Evolutionary conservation across 2,888 invertebrate genomes (phyloP).

Genomic region (Cyrtodaria siliqua): DNA sequence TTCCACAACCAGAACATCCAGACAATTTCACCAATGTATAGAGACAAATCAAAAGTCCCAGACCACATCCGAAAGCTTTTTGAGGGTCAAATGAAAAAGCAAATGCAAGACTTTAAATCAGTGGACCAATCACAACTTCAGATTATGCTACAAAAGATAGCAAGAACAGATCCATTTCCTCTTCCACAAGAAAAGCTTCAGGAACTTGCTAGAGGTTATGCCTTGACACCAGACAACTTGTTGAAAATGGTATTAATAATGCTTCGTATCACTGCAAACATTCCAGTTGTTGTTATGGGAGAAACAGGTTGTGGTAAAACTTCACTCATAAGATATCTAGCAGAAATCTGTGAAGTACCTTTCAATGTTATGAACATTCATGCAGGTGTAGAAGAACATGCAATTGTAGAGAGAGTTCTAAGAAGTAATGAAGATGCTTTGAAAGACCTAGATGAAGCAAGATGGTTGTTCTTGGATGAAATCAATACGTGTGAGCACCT

Average conservation of each 20-base stretch:
- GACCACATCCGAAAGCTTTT: constrained; percentile 56
- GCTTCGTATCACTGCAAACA: constrained; percentile 61
- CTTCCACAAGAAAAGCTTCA: constrained; percentile 11
- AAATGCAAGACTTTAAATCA: constrained; percentile 40
- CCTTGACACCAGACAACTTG: constrained; percentile 74
- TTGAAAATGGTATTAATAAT: no score
- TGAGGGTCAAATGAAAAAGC: constrained; percentile 67
- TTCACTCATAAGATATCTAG: no score
- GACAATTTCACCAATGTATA: constrained; percentile 63
- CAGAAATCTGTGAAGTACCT: no score
- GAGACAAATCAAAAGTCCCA: constrained; percentile 53
- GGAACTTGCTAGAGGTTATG: constrained; percentile 57
- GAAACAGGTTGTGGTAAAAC: constrained; percentile 79
- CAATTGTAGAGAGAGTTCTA: constrained; percentile 49
- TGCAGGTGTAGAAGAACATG: constrained; percentile 64
- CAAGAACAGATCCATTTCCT: no score
- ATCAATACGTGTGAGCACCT: constrained; percentile 73
- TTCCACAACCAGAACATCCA: constrained; percentile 69
- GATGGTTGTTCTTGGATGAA: no score
- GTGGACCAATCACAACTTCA: constrained; percentile 48
- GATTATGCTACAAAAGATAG: constrained; percentile 50
- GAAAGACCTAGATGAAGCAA: constrained; percentile 9
- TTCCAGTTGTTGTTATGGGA: constrained; percentile 76
- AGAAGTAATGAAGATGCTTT: constrained; percentile 38
- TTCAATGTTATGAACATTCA: constrained; percentile 73